Evolutionary conservation across 30 jellyfish, hydroid and myxozoan genomes (phyloP), one percentile per base, ranked within the genome.

Genomic region (Sanderia malayensis): DNA sequence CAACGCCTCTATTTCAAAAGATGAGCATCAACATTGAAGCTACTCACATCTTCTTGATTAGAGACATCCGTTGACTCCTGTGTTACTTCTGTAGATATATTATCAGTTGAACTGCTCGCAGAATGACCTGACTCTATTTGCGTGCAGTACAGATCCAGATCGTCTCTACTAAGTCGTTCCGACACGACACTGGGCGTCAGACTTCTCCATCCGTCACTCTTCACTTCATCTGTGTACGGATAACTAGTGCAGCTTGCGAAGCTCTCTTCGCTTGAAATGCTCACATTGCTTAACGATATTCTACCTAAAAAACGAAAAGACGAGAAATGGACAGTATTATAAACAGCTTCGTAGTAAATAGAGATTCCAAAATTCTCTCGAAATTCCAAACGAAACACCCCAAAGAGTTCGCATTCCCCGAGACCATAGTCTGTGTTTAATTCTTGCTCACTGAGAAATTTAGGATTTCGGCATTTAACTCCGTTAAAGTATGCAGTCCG

Each of bases 181-280:
- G 89, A 78, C 31, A 70, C 81, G 24, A 78, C 31, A 34, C 89
- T 78, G 9, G 89, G 89, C 19, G 89, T 78, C 29, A 65, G 67
- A 37, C 89, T 78, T 55, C 82, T 46, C 21, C 82, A 78, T 1
- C 89, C 82, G 24, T 78, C 89, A 34, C 67, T 64, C 31, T 78
- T 32, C 26, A 67, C 2, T 10, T 44, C 86, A 8, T 82, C 94
- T 2, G 76, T 37, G 63, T 46, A 71, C 0, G 94, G 84, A 41
- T 28, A 82, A 32, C 86, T 71, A 0, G 94, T 73, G 49, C 93
- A 80, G 53, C 94, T 82, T 10, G 86, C 94, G 64, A 59, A 82
- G 58, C 94, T 82, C n/a, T 82, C 94, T 27, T 70, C 94, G 47
- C 94, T 82, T 52, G 89, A 78, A 28, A 78, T 64, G 82, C 89